phyloP scores from a whole-genome alignment of 2,797 vertebrate genomes.

The Galaxias olidus region DNA sequence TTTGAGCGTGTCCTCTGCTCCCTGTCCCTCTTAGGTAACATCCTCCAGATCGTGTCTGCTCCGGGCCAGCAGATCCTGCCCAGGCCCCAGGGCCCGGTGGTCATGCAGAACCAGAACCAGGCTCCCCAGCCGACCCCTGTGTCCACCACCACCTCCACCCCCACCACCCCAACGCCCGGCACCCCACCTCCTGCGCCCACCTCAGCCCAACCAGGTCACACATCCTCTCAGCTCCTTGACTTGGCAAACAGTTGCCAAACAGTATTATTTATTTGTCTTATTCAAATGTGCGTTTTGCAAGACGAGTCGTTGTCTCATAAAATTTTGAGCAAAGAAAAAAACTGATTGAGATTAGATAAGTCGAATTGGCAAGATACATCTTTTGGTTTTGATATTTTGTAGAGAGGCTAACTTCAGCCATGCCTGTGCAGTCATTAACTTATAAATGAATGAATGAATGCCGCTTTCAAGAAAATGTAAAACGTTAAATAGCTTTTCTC shows the following conservation, averaged over 20 bases:
- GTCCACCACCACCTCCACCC: conserved; percentile 77
- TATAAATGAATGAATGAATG: too few species aligned
- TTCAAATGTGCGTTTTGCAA: too few species aligned
- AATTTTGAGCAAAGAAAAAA: too few species aligned
- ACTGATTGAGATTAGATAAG: too few species aligned
- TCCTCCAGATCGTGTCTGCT: conserved; percentile 96
- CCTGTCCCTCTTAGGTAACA: conserved; percentile 86
- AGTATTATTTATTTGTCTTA: background rate
- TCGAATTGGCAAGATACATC: too few species aligned
- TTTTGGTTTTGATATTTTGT: too few species aligned
- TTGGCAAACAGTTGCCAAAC: background rate
- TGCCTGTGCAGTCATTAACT: too few species aligned
- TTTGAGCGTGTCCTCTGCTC: conserved; percentile 15
- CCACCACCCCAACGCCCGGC: conserved; percentile 75
- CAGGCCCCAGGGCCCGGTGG: conserved; percentile 85
- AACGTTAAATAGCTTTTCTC: conserved; percentile 1
- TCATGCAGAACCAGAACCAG: conserved; percentile 81
- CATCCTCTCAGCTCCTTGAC: background rate
- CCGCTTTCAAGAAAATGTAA: background rate
- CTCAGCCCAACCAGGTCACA: conserved; percentile 80
- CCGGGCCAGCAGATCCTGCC: conserved; percentile 88
- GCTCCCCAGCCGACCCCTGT: conserved; percentile 82
- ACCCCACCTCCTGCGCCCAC: conserved; percentile 72
- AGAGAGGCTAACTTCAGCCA: too few species aligned
- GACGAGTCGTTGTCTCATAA: too few species aligned